Conservation (phyloP, 2,113 vertebrate genomes). For the Myotis yumanensis region DNA sequence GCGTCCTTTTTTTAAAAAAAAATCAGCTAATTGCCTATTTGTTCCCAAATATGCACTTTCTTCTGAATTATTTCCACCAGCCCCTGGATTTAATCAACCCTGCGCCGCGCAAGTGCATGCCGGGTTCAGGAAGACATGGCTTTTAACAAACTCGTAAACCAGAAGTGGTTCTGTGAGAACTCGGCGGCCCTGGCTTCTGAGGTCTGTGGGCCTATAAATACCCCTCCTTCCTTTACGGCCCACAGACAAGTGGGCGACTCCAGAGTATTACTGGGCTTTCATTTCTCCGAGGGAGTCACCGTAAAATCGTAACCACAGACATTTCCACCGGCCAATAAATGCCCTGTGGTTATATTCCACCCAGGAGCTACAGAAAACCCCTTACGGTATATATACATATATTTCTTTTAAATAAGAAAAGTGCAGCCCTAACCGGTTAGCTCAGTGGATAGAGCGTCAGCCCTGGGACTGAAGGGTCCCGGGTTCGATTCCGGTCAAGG, state of each 20-base stretch:
- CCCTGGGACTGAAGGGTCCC: too few species aligned
- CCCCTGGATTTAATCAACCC: slow-evolving; percentile 23
- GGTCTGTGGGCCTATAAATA: slow-evolving; percentile 59
- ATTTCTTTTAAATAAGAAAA: too few species aligned
- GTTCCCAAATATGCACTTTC: slow-evolving; percentile 8
- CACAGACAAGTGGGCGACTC: slow-evolving; percentile 37
- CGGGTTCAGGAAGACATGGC: slow-evolving; percentile 25
- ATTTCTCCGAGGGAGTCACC: not conserved
- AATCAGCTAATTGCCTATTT: not conserved
- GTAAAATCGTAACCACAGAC: slow-evolving; percentile 5
- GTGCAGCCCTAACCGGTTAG: too few species aligned
- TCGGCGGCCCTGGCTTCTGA: not conserved
- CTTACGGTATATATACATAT: too few species aligned
- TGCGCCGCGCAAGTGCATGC: not conserved
- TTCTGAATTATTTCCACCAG: not conserved
- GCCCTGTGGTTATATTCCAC: not conserved
- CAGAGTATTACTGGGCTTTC: not conserved
- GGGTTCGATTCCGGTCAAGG: too few species aligned
- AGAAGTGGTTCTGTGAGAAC: not conserved
- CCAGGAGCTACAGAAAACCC: not conserved
- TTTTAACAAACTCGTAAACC: slow-evolving; percentile 61
- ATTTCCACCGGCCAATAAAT: not conserved
- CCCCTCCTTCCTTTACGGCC: slow-evolving; percentile 26
- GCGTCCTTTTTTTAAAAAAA: not conserved
- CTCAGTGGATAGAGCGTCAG: too few species aligned